A percentile compares a stretch with the other conserved stretches of the same genome.
These are phyloP conservation scores for Galleria mellonella DNA, from an alignment of 1,140 invertebrate genomes.

Conservation along the genomic window DNA sequence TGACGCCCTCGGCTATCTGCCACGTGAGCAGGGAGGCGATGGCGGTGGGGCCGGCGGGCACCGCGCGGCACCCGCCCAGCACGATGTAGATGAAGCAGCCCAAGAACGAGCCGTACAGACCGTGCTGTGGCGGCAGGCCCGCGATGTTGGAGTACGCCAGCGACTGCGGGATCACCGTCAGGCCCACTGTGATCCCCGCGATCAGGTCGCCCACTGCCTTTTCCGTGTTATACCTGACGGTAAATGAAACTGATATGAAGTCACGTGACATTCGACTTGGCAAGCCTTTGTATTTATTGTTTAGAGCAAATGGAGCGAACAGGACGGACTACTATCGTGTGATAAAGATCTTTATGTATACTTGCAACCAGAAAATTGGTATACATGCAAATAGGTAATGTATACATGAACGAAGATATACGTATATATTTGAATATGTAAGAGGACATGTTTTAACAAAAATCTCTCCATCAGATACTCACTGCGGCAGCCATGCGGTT, in stretches of 20 bases:
- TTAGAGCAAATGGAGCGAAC: no score
- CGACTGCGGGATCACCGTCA: constrained; percentile 88
- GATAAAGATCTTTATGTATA: no score
- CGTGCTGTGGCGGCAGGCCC: constrained; percentile 87
- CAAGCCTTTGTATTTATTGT: no score
- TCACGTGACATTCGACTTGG: no score
- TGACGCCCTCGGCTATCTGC: constrained; percentile 82
- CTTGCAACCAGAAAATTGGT: neutral
- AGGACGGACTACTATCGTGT: no score
- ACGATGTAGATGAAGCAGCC: constrained; percentile 94
- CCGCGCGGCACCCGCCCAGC: constrained; percentile 92
- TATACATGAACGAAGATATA: neutral
- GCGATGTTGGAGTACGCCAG: constrained; percentile 91
- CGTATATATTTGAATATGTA: no score
- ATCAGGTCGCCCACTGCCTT: constrained; percentile 86
- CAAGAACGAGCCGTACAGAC: constrained; percentile 93
- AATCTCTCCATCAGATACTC: constrained; percentile 27
- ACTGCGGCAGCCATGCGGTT: constrained; percentile 81
- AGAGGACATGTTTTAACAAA: no score
- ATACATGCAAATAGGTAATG: neutral
- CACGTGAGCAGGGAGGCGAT: constrained; percentile 88
- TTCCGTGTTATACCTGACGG: constrained; percentile 75
- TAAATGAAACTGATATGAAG: neutral
- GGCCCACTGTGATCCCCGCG: constrained; percentile 89
- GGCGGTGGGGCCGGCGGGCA: constrained; percentile 91